Conservation (phyloP, 35 echinoderm and acorn worm genomes). For the Amphiura filiformis region DNA sequence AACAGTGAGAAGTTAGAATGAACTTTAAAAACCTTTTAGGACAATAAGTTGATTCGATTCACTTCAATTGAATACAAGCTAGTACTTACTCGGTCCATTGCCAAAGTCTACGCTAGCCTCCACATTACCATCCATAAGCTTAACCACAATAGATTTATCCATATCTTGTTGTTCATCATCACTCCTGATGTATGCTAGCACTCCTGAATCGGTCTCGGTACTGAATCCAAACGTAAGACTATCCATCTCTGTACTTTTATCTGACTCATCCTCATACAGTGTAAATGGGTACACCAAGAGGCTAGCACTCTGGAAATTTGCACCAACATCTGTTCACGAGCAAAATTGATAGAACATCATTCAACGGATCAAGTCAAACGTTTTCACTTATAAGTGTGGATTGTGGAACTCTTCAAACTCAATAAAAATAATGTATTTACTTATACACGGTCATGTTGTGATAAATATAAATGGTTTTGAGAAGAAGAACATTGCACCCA, state of each 20-base stretch:
- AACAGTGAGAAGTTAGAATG: no score
- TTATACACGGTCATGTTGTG: no score
- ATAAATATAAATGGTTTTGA: no score
- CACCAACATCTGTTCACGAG: conserved; percentile 34
- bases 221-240: conserved; percentile 54
- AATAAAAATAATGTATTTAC: no score
- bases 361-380: no score
- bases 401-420: no score
- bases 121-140: conserved; percentile 27
- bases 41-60: no score
- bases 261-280: neutral
- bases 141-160: conserved; percentile 39
- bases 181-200: conserved; percentile 43
- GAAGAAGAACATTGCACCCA: no score
- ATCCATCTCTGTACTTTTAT: neutral
- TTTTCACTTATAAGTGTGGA: no score
- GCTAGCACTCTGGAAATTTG: conserved; percentile 25
- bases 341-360: neutral
- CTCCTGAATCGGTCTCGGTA: conserved; percentile 29
- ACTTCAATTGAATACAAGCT: no score
- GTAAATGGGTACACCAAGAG: conserved; percentile 18
- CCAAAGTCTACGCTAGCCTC: conserved; percentile 48
- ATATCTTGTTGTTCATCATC: neutral
- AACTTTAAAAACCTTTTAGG: no score
- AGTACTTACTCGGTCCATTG: conserved; percentile 33